Conservation (phyloP, 2,113 vertebrate genomes). For the Bettongia penicillata region DNA sequence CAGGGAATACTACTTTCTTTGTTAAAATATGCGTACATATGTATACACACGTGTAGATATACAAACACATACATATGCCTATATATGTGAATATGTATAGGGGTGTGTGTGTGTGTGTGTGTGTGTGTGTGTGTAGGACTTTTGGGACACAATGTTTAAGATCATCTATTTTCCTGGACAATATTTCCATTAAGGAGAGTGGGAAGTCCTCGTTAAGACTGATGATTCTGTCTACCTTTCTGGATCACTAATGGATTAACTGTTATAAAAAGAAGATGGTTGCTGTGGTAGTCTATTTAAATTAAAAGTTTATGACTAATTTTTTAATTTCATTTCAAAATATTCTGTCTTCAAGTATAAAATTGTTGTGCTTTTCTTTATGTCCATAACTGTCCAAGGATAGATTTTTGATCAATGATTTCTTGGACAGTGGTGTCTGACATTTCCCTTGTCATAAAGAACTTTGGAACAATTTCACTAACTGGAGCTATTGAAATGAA, state of each 20-base stretch:
- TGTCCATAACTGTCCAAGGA: slow-evolving; percentile 6
- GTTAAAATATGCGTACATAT: slow-evolving; percentile 1
- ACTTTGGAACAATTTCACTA: slow-evolving; percentile 49
- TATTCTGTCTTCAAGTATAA: slow-evolving; percentile 14
- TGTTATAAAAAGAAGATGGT: neutral
- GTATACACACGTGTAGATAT: neutral
- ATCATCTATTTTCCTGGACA: slow-evolving; percentile 19
- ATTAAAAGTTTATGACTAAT: neutral
- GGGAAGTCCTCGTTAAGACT: neutral
- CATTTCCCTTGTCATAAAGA: slow-evolving; percentile 40
- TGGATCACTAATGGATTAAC: neutral
- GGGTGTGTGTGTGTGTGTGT: neutral
- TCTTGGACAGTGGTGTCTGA: neutral
- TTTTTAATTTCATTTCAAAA: slow-evolving; percentile 18
- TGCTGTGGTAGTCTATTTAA: slow-evolving; percentile 14
- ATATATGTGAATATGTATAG: neutral
- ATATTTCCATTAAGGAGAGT: slow-evolving; percentile 10
- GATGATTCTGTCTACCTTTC: neutral
- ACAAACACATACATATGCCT: neutral
- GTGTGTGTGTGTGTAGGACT: neutral
- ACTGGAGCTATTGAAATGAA: slow-evolving; percentile 42
- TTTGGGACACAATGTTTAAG: slow-evolving; percentile 32
- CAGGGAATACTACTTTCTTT: slow-evolving; percentile 17
- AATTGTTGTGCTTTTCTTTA: slow-evolving; percentile 15
- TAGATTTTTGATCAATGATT: neutral